Evolutionary conservation across 2,888 invertebrate genomes (phyloP).

Genomic region (Oxytorus armatus): DNA sequence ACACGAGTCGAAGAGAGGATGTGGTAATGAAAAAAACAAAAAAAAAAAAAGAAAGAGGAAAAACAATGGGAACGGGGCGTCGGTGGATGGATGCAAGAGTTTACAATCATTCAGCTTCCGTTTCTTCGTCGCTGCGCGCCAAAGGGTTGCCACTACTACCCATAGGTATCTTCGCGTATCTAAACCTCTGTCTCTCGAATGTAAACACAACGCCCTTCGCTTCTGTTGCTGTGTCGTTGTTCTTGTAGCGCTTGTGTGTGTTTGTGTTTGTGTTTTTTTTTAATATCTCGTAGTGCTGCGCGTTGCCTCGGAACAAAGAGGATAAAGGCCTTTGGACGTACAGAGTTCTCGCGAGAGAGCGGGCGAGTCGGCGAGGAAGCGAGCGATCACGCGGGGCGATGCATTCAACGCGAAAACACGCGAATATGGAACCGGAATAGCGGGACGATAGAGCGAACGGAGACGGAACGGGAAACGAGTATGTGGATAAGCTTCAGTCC

Average conservation of each 20-base stretch:
- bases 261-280: constrained; percentile 71
- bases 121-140: constrained; percentile 79
- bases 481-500: constrained; percentile 11
- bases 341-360: constrained; percentile 55
- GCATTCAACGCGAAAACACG: constrained; percentile 37
- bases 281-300: constrained; percentile 81
- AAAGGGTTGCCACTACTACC: constrained; percentile 68
- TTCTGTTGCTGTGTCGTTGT: neutral
- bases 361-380: constrained; percentile 39
- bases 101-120: constrained; percentile 72
- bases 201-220: constrained; percentile 45
- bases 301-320: constrained; percentile 69
- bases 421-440: constrained; percentile 15
- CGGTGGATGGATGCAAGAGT: constrained; percentile 40
- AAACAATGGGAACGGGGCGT: constrained; percentile 41
- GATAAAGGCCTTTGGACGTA: constrained; percentile 67
- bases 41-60: constrained; percentile 7
- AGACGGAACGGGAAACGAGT: constrained; percentile 46
- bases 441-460: constrained; percentile 36
- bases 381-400: constrained; percentile 33
- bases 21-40: constrained; percentile 42
- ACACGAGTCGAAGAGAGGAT: constrained; percentile 15
- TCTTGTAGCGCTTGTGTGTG: too few species aligned
- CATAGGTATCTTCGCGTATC: constrained; percentile 16
- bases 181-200: constrained; percentile 52